Evolutionary conservation across 2,888 invertebrate genomes (phyloP).

Genomic region (Leistus spinibarbis): DNA sequence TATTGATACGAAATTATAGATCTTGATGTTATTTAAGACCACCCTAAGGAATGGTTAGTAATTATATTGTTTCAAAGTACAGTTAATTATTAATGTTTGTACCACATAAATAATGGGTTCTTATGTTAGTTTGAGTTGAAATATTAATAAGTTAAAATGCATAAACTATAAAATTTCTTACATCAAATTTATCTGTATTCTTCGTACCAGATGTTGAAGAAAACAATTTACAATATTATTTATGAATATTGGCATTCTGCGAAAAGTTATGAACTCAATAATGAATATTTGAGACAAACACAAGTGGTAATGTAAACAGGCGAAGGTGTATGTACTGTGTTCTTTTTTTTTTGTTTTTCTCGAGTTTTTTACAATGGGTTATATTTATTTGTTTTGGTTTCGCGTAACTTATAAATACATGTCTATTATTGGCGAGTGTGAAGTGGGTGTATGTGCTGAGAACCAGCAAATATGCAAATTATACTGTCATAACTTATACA

Average conservation of each 20-base stretch:
- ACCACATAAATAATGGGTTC: no score
- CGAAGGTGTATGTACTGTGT: not conserved
- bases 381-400: constrained; percentile 1
- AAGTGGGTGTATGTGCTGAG: not conserved
- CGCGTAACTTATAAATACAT: constrained; percentile 5
- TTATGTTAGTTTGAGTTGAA: not conserved
- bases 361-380: not conserved
- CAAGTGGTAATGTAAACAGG: not conserved
- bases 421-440: constrained; percentile 2
- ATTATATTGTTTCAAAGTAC: not conserved
- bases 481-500: constrained; percentile 9
- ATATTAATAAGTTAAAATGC: not conserved
- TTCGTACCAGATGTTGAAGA: not conserved
- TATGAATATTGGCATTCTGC: not conserved
- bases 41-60: not conserved
- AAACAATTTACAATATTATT: not conserved
- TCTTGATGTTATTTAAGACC: not conserved
- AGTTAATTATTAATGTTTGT: not conserved
- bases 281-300: not conserved
- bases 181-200: no score
- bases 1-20: not conserved
- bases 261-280: not conserved
- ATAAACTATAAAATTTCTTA: not conserved
- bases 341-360: not conserved
- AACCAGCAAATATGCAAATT: constrained; percentile 11